phyloP scores from a whole-genome alignment of 2,888 invertebrate genomes.

The Lasioglossum figueresi region DNA sequence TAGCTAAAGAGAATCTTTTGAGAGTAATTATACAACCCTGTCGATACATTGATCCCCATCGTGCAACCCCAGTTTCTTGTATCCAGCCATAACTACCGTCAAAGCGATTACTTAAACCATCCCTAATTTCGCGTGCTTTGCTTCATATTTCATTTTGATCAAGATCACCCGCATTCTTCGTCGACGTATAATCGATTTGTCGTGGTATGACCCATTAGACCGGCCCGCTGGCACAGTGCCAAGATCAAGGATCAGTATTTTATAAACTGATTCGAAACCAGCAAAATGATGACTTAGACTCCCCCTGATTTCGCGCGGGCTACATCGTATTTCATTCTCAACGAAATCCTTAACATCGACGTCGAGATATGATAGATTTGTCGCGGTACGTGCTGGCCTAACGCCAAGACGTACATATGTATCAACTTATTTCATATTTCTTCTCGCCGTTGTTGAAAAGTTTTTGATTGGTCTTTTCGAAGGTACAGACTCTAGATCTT shows the following conservation, averaged over 20 bases:
- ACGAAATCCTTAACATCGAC: not conserved
- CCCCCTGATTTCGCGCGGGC: not conserved
- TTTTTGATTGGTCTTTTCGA: not conserved
- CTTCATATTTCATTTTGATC: not conserved
- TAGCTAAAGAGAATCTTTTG: too few relatives aligned
- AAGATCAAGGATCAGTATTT: not conserved
- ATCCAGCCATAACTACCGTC: not conserved
- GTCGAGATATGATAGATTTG: not conserved
- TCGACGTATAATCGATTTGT: not conserved
- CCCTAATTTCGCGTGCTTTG: not conserved
- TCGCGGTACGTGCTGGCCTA: not conserved
- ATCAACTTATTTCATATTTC: not conserved
- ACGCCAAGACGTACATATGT: not conserved
- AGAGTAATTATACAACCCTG: too few relatives aligned
- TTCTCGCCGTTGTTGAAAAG: not conserved
- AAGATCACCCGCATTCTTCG: not conserved
- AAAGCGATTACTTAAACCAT: not conserved
- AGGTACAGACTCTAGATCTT: not conserved
- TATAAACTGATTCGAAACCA: not conserved
- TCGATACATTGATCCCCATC: too few relatives aligned
- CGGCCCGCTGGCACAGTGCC: not conserved
- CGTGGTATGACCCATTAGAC: not conserved
- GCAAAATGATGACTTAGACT: not conserved
- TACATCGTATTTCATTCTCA: not conserved
- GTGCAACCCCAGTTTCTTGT: too few relatives aligned